Percentiles rank a stretch among this genome's conserved stretches.
phyloP scores from a whole-genome alignment of 2,888 invertebrate species.

The Cephus pulcher region DNA sequence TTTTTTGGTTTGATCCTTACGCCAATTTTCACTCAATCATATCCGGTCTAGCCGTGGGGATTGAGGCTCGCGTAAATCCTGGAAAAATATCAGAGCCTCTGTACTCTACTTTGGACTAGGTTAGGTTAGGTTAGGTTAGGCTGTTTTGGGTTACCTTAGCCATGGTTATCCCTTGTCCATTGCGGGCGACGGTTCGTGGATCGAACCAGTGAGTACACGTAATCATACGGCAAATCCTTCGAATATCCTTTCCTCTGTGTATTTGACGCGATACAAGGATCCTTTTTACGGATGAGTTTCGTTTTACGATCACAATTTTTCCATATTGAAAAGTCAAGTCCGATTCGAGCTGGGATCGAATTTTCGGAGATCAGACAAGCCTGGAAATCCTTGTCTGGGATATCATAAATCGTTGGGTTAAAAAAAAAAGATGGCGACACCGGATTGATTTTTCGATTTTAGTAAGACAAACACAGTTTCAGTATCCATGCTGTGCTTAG shows the following conservation, averaged over 20 bases:
- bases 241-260: constrained; percentile 8
- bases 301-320: constrained; percentile 21
- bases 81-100: constrained; percentile 12
- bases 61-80: constrained; percentile 14
- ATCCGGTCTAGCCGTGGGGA: constrained; percentile 15
- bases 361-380: neutral
- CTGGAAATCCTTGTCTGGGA: neutral
- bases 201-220: constrained; percentile 12
- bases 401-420: neutral
- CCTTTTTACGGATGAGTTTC: constrained; percentile 14
- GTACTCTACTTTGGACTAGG: neutral
- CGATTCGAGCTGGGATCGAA: neutral
- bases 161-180: neutral
- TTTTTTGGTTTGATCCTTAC: constrained; percentile 7
- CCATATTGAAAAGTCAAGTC: constrained; percentile 14
- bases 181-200: neutral
- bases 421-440: neutral
- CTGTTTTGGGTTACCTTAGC: neutral
- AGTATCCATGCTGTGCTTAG: no score
- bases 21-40: constrained; percentile 19
- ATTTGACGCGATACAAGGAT: constrained; percentile 9
- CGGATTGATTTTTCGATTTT: neutral
- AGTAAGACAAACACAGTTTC: neutral
- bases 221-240: constrained; percentile 17
- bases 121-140: neutral